Evolutionary conservation across 2,888 invertebrate genomes (phyloP).

Genomic region (Anthophora plumipes): DNA sequence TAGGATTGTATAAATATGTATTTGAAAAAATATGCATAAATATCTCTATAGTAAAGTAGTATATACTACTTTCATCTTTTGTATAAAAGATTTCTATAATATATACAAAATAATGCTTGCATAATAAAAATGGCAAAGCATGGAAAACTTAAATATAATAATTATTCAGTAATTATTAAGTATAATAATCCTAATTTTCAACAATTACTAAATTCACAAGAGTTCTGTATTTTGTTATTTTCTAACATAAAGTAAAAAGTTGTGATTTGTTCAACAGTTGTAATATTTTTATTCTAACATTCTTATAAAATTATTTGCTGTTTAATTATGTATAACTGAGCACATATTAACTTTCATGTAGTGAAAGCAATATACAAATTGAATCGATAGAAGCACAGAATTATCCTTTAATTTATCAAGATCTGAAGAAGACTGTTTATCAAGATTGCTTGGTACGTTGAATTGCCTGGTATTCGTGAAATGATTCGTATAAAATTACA

Average conservation of each 20-base stretch:
- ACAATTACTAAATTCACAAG: neutral
- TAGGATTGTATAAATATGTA: too few species aligned
- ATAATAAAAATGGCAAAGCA: neutral
- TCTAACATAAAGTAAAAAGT: too few species aligned
- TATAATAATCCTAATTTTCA: neutral
- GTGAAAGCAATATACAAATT: neutral
- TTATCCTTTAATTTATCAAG: constrained; percentile 2
- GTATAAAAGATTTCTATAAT: too few species aligned
- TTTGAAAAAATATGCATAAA: too few species aligned
- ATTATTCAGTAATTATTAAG: neutral
- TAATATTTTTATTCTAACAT: too few species aligned
- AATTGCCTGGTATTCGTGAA: constrained; percentile 1
- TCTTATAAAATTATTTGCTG: neutral
- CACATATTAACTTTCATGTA: too few species aligned
- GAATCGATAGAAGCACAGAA: neutral
- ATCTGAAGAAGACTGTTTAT: too few species aligned
- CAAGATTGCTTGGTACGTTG: constrained; percentile 2
- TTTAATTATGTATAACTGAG: neutral
- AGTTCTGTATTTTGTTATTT: too few species aligned
- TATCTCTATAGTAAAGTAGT: too few species aligned
- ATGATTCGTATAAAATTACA: constrained; percentile 30
- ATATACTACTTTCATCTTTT: too few species aligned
- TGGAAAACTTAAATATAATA: neutral
- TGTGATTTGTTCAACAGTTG: too few species aligned
- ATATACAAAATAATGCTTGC: too few species aligned